Evolutionary conservation across 64 coral and sea anemone species (phyloP).

Genomic region (Stichodactyla mertensii): DNA sequence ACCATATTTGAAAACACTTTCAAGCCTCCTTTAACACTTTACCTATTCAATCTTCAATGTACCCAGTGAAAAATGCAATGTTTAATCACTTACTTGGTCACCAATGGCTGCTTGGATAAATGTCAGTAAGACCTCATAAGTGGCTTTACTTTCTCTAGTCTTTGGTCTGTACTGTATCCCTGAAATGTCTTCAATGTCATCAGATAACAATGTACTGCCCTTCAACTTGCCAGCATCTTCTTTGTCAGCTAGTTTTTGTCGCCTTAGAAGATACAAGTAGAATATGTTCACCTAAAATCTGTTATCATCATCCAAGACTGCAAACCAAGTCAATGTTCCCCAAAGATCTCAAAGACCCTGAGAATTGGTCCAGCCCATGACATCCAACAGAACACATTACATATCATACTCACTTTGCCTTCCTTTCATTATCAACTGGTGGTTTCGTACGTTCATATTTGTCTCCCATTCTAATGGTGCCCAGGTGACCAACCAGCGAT

Average conservation of each 20-base stretch:
- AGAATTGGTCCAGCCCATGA: no score
- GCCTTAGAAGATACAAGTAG: slow-evolving; percentile 26
- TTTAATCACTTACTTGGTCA: slow-evolving; percentile 62
- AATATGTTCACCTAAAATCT: no score
- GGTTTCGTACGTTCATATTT: slow-evolving; percentile 96
- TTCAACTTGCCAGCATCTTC: slow-evolving; percentile 85
- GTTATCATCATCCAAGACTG: no score
- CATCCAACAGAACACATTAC: no score
- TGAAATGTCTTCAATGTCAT: slow-evolving; percentile 78
- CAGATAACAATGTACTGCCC: slow-evolving; percentile 80
- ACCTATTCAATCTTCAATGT: not conserved
- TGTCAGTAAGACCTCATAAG: slow-evolving; percentile 93
- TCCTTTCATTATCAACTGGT: slow-evolving; percentile 77
- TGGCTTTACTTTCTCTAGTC: slow-evolving; percentile 92
- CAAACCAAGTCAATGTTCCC: no score
- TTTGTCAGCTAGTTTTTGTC: slow-evolving; percentile 82
- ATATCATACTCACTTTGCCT: slow-evolving; percentile 75
- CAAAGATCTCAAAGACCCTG: no score
- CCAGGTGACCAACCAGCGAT: slow-evolving; percentile 80
- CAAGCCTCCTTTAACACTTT: no score
- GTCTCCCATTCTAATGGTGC: slow-evolving; percentile 91
- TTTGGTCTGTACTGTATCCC: slow-evolving; percentile 89
- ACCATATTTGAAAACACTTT: no score
- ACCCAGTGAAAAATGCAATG: not conserved
- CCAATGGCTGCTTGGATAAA: slow-evolving; percentile 98